Percentiles rank a stretch among this genome's conserved stretches.
phyloP scores from a whole-genome alignment of 2,113 vertebrate species.

The Phylloscopus trochilus region DNA sequence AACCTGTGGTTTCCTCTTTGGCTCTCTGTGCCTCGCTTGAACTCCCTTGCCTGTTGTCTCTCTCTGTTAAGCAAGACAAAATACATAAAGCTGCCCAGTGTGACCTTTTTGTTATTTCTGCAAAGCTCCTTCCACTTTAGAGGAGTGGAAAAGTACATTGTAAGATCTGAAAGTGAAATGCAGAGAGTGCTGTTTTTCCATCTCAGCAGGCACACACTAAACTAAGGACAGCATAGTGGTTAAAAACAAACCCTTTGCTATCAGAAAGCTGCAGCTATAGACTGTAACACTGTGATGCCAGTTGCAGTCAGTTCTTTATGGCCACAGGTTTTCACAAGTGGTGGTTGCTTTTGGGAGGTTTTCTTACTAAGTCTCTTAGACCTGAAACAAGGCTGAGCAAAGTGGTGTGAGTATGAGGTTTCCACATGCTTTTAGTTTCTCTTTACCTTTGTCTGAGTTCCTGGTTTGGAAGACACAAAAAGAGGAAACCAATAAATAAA shows the following conservation, averaged over 20 bases:
- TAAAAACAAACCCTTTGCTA: not conserved
- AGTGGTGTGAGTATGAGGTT: not conserved
- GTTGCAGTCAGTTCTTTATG: not conserved
- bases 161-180: not conserved
- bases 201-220: not conserved
- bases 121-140: not conserved
- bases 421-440: not conserved
- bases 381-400: not conserved
- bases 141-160: not conserved
- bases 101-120: not conserved
- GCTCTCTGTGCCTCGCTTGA: not conserved
- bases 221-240: not conserved
- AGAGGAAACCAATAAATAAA: not conserved
- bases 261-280: not conserved
- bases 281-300: not conserved
- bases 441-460: not conserved
- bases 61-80: not conserved
- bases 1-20: constrained; percentile 43
- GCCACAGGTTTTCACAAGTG: not conserved
- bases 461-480: not conserved
- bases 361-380: not conserved
- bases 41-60: not conserved
- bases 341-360: not conserved
- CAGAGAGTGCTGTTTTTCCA: not conserved
- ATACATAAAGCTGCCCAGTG: not conserved